These are phyloP conservation scores for Drosophila eohydei DNA, from an alignment of 2,888 invertebrate genomes.

Conservation along the genomic window DNA sequence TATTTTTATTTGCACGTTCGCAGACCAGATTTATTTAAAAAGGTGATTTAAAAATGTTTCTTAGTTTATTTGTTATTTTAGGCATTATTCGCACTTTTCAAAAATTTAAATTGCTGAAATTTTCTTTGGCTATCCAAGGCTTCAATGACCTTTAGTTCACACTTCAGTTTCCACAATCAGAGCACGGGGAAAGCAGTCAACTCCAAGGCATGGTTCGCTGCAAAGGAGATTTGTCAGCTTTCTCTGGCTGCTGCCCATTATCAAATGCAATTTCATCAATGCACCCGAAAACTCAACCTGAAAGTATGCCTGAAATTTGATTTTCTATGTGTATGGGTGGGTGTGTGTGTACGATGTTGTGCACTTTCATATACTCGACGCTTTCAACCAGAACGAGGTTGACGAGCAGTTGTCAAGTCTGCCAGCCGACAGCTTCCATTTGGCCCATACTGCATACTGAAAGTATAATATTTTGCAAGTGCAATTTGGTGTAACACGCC, in stretches of 20 bases:
- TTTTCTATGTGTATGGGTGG: slow-evolving; percentile 42
- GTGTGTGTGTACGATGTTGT: slow-evolving; percentile 8
- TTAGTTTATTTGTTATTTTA: neutral
- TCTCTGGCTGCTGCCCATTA: slow-evolving; percentile 45
- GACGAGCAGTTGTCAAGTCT: slow-evolving; percentile 27
- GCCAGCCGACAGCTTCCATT: slow-evolving; percentile 29
- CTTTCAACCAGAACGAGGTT: slow-evolving; percentile 28
- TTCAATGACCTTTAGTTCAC: slow-evolving; percentile 45
- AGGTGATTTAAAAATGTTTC: neutral
- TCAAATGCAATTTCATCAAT: slow-evolving; percentile 70
- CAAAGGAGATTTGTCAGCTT: slow-evolving; percentile 1
- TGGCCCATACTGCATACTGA: slow-evolving; percentile 14
- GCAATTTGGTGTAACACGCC: slow-evolving; percentile 54
- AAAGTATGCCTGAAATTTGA: slow-evolving; percentile 63
- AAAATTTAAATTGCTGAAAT: neutral
- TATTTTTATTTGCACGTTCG: neutral
- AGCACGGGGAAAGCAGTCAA: slow-evolving; percentile 33
- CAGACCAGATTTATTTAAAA: neutral
- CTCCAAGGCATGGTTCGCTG: slow-evolving; percentile 16
- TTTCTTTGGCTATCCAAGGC: slow-evolving; percentile 2
- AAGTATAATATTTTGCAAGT: slow-evolving; percentile 45
- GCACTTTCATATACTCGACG: slow-evolving; percentile 39
- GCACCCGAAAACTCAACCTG: slow-evolving; percentile 36
- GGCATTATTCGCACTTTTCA: neutral
- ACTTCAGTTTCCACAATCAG: slow-evolving; percentile 50